phyloP scores from a whole-genome alignment of 2,888 invertebrate genomes.

The Zygaena filipendulae region DNA sequence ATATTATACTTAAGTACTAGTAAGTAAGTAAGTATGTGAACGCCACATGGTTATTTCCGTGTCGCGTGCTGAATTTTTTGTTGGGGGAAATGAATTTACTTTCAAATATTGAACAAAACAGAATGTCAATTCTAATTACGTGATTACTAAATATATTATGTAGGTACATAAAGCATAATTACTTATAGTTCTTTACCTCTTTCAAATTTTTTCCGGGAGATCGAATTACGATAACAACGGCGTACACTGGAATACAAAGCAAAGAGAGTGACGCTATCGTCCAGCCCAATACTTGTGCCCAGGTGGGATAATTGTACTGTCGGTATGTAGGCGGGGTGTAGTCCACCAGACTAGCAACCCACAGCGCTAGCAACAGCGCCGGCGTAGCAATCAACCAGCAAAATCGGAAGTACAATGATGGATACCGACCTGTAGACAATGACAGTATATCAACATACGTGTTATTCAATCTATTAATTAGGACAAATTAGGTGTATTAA shows the following conservation, averaged over 20 bases:
- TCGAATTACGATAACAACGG: constrained; percentile 75
- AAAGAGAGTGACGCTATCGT: constrained; percentile 84
- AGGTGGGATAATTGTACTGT: constrained; percentile 83
- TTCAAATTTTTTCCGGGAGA: constrained; percentile 77
- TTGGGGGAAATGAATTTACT: too few relatives aligned
- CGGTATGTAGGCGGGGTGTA: constrained; percentile 88
- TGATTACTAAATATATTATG: too few relatives aligned
- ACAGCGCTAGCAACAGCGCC: constrained; percentile 82
- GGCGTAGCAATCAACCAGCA: constrained; percentile 90
- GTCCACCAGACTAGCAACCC: constrained; percentile 90
- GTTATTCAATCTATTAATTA: constrained; percentile 3
- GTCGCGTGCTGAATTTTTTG: too few relatives aligned
- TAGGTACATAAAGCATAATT: too few relatives aligned
- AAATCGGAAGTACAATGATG: constrained; percentile 83
- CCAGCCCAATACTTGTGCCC: constrained; percentile 92
- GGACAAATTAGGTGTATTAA: constrained; percentile 1
- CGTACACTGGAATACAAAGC: constrained; percentile 86
- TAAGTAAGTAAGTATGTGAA: too few relatives aligned
- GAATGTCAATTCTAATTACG: too few relatives aligned
- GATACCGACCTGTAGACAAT: constrained; percentile 63
- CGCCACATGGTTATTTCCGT: too few relatives aligned
- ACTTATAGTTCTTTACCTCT: too few relatives aligned
- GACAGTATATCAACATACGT: constrained; percentile 1
- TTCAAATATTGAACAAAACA: too few relatives aligned
- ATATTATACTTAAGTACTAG: too few relatives aligned